phyloP scores from a whole-genome alignment of 1,140 invertebrate species.

The Drosophila orosa region DNA sequence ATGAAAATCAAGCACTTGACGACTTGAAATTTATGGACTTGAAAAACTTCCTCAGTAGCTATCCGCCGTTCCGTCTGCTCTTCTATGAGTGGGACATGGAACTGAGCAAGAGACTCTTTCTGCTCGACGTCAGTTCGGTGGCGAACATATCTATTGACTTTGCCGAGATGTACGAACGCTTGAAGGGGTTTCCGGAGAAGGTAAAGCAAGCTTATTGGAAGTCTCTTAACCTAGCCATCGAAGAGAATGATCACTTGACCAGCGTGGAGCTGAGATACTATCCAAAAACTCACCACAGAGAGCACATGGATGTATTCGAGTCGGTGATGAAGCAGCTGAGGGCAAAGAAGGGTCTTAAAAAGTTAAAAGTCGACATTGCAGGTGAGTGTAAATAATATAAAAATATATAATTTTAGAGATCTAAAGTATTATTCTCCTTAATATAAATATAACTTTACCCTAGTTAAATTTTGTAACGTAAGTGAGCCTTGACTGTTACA shows the following conservation, averaged over 20 bases:
- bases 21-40: slow-evolving; percentile 8
- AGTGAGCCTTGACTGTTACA: neutral
- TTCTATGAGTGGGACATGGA: slow-evolving; percentile 4
- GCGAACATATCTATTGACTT: neutral
- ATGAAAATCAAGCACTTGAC: neutral
- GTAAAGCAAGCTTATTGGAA: neutral
- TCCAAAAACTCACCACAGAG: neutral
- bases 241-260: slow-evolving; percentile 4
- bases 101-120: neutral
- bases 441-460: neutral
- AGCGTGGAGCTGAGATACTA: slow-evolving; percentile 10
- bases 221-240: neutral
- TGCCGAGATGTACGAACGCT: slow-evolving; percentile 1
- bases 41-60: neutral
- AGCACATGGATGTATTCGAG: slow-evolving; percentile 18
- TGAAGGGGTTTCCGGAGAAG: neutral
- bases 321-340: slow-evolving; percentile 9
- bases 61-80: neutral
- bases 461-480: neutral
- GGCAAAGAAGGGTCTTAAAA: neutral
- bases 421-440: too few species aligned
- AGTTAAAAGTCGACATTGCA: slow-evolving; percentile 1
- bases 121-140: neutral
- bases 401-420: neutral
- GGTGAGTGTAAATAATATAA: neutral